Percentiles rank a stretch among this genome's conserved stretches.
Evolutionary conservation across 2,113 vertebrate genomes (phyloP).

Genomic region (Pelvicachromis taeniatus): DNA sequence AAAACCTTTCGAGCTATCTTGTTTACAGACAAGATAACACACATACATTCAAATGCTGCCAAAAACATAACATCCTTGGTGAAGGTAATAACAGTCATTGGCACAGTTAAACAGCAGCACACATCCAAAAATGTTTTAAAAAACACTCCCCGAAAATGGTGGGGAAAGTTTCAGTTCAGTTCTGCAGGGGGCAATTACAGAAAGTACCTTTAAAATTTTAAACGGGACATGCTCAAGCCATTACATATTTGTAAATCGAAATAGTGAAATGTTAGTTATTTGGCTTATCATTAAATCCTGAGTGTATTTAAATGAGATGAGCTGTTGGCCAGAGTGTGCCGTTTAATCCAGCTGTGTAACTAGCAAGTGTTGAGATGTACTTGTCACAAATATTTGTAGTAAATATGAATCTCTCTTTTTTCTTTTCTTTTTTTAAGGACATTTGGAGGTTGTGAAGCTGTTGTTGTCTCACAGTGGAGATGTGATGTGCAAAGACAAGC

Average conservation of each 20-base stretch:
- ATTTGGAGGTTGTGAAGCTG: slow-evolving; percentile 91
- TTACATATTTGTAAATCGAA: not conserved
- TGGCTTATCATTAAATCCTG: not conserved
- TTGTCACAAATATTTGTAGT: not conserved
- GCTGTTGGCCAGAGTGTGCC: not conserved
- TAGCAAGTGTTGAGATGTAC: not conserved
- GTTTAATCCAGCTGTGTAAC: not conserved
- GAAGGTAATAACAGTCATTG: too few species aligned
- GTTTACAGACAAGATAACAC: not conserved
- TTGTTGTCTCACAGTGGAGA: slow-evolving; percentile 84
- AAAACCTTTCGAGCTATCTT: not conserved
- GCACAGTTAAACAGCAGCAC: too few species aligned
- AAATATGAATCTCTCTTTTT: not conserved
- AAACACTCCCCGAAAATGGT: too few species aligned
- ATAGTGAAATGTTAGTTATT: not conserved
- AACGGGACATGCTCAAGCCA: not conserved
- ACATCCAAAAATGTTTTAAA: too few species aligned
- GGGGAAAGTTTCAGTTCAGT: not conserved
- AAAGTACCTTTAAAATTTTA: not conserved
- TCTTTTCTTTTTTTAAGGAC: slow-evolving; percentile 70
- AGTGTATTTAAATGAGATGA: not conserved
- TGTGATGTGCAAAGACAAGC: slow-evolving; percentile 85
- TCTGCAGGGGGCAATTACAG: not conserved
- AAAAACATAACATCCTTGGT: not conserved
- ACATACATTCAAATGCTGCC: not conserved